Percentiles rank a stretch among this genome's conserved stretches.
These are phyloP conservation scores for Umimayanthus kanabou DNA, from an alignment of 92 coral and sea anemone genomes.

Conservation along the genomic window DNA sequence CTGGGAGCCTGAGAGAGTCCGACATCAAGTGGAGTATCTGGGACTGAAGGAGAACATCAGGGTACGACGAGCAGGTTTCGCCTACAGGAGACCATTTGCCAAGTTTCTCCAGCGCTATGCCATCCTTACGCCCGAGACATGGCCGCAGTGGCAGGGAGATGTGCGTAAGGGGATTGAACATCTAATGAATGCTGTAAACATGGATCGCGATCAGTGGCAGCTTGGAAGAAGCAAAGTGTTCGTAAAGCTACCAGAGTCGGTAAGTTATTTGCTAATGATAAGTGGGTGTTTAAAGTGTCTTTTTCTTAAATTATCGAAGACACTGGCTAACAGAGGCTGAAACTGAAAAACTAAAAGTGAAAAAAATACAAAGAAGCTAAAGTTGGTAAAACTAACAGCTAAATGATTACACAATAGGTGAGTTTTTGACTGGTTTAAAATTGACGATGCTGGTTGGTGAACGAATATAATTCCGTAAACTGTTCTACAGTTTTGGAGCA, in stretches of 20 bases:
- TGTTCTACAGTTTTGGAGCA: no score
- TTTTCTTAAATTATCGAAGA: not conserved
- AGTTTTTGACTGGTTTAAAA: no score
- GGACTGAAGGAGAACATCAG: slow-evolving; percentile 98
- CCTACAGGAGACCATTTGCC: slow-evolving; percentile 90
- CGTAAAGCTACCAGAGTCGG: slow-evolving; percentile 97
- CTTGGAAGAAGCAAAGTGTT: slow-evolving; percentile 95
- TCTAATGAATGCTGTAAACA: slow-evolving; percentile 91
- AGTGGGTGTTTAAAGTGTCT: no score
- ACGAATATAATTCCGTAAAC: no score
- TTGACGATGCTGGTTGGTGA: no score
- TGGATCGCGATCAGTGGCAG: slow-evolving; percentile 99
- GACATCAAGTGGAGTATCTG: slow-evolving; percentile 95
- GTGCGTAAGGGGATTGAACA: slow-evolving; percentile 87
- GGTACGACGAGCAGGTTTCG: slow-evolving; percentile 98
- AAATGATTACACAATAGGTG: no score
- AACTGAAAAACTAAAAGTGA: no score
- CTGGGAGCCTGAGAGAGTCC: slow-evolving; percentile 95
- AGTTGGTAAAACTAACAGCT: no score
- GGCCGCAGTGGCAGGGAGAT: slow-evolving; percentile 94
- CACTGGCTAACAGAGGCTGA: no score
- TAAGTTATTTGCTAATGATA: slow-evolving; percentile 34
- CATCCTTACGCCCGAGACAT: slow-evolving; percentile 90
- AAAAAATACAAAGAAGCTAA: no score
- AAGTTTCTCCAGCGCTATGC: slow-evolving; percentile 96